Percentiles rank a stretch among this genome's conserved stretches.
Evolutionary conservation across 2,888 invertebrate species (phyloP).

Genomic region (Dasysyrphus albostriatus): DNA sequence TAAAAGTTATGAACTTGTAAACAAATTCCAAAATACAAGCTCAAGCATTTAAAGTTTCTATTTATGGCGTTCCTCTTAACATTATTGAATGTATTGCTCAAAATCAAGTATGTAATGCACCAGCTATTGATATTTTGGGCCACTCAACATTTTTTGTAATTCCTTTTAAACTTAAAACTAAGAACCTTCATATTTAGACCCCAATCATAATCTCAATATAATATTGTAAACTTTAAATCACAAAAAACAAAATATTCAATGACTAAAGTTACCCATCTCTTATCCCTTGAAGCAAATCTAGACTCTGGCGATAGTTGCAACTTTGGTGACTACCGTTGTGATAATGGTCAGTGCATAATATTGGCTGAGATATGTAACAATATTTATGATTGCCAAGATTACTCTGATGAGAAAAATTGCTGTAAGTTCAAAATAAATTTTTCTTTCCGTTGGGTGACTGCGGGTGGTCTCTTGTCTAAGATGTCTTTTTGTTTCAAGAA

Average conservation of each 20-base stretch:
- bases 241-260: background rate
- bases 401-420: slow-evolving; percentile 91
- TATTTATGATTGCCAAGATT: slow-evolving; percentile 88
- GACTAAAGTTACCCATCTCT: slow-evolving; percentile 62
- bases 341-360: slow-evolving; percentile 86
- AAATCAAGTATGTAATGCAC: too few relatives aligned
- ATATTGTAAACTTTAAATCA: background rate
- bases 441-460: slow-evolving; percentile 21
- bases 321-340: slow-evolving; percentile 87
- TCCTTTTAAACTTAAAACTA: too few relatives aligned
- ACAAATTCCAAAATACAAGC: too few relatives aligned
- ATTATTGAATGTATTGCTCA: too few relatives aligned
- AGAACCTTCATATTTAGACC: too few relatives aligned
- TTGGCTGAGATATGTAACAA: slow-evolving; percentile 87
- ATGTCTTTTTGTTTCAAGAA: background rate
- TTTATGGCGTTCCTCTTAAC: too few relatives aligned
- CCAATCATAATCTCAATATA: background rate
- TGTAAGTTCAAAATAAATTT: slow-evolving; percentile 84
- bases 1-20: too few relatives aligned
- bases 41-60: too few relatives aligned
- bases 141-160: too few relatives aligned
- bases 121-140: too few relatives aligned
- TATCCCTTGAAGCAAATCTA: slow-evolving; percentile 57
- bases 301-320: slow-evolving; percentile 81
- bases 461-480: slow-evolving; percentile 28